Base-by-base conservation (phyloP, 2,888 invertebrate species). In the Caenorhabditis sp. region DNA sequence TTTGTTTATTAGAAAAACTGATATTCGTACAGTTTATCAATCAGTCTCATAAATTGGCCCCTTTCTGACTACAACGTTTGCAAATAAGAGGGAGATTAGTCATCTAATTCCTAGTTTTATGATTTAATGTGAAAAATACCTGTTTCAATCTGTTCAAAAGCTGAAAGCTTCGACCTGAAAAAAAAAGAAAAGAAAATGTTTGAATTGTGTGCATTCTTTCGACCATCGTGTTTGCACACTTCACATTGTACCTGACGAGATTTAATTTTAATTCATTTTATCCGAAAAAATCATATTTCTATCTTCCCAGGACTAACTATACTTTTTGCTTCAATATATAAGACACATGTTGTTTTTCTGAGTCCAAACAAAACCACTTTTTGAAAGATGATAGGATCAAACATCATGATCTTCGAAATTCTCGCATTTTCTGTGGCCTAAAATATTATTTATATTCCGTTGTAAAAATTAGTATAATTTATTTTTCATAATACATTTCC, bases 401-500 rank as follows among this genome's bases (percentile, higher is more conserved):
- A 43, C 43, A 43, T 43, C 43, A 43, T 31, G 31, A 31, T 4
- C 31, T 7, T 31, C 31, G 31, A 4, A 31, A 31, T 31, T 31
- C 31, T 4, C 17, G 5, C 7, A 17, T 43, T 43, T 43, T 43
- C 14, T 14, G 43, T 10, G 43, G 43, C 43, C 43, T 43, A 43
- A 43, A 43, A 43, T 43, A 31, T 43, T 43, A 43, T 43, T 43
- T 43, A 14, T 10, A 17, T 43, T 43, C 21, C 52, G 12, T 26
- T 56, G n/a, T 26, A 21, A 20, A 58, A 31, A 58, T 36, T 5
- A 58, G 3, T 58, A 4, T 58, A 31, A 20, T 36, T 36, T 58
- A 2, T 4, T 27, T 21, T 7, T 10, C 31, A 31, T 31, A 4
- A 31, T 7, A 31, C 10, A 31, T 68, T 76, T 76, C 63, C 80